A percentile compares a stretch with the other conserved stretches of the same genome.
Conservation (phyloP, 2,797 vertebrate species). For the Poecilia wingei region DNA sequence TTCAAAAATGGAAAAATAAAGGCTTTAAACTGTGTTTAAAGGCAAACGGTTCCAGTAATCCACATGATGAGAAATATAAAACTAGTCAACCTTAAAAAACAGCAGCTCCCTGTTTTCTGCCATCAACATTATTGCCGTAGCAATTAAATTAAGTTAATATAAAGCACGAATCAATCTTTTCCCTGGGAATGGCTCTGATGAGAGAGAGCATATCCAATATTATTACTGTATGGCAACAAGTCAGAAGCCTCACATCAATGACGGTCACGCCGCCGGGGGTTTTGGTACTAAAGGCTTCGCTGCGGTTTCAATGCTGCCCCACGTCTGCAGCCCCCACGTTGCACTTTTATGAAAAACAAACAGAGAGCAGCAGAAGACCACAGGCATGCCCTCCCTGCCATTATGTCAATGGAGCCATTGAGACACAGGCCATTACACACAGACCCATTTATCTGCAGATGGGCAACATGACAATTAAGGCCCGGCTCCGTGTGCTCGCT, state of each 20-base stretch:
- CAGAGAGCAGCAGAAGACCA: constrained; percentile 37
- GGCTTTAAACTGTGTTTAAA: neutral
- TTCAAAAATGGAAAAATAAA: neutral
- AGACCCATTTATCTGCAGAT: constrained; percentile 59
- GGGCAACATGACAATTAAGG: constrained; percentile 56
- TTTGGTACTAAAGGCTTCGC: constrained; percentile 56
- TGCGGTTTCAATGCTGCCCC: constrained; percentile 45
- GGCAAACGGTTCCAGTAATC: neutral
- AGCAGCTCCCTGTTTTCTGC: neutral
- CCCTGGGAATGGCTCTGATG: constrained; percentile 15
- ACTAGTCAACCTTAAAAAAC: neutral
- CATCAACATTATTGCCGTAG: neutral
- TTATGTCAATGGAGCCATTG: constrained; percentile 54
- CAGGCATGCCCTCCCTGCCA: constrained; percentile 37
- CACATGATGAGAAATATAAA: neutral
- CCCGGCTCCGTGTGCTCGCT: constrained; percentile 3
- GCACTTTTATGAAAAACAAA: constrained; percentile 58
- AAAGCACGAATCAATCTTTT: constrained; percentile 39
- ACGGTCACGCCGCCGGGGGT: constrained; percentile 41
- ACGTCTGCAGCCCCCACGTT: constrained; percentile 36
- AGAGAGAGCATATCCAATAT: constrained; percentile 25
- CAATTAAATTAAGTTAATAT: constrained; percentile 15
- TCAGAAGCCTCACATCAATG: constrained; percentile 65
- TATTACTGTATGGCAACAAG: constrained; percentile 26
- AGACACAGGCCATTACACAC: constrained; percentile 66